Base-by-base conservation (phyloP, 2,113 vertebrate species). In the Eretmochelys imbricata region DNA sequence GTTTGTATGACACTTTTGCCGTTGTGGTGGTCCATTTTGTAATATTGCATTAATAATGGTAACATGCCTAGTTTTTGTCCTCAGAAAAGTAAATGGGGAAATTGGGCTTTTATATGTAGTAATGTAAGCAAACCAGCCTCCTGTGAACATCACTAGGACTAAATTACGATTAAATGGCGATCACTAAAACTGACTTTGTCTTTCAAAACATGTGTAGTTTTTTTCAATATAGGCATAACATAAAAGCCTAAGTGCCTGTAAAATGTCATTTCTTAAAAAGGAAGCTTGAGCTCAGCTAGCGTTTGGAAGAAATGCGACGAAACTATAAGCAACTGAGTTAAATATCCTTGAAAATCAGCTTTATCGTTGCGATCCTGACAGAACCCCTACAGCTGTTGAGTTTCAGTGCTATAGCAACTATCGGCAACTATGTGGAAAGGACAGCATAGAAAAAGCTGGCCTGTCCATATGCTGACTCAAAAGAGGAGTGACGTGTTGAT, bases 321-420 rank as follows among this genome's bases (percentile, higher is more conserved):
- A 82, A 31, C 51, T 88, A 83, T 75, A 38, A 89, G 69, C 50
- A 75, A 75, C 9, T 57, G 87, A 91, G 80, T 12, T 91, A 95
- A 95, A 62, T 50, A 92, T 85, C 83, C 49, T 72, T 84, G 91
- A 89, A 95, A 93, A 94, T 86, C 82, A 82, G 48, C 10, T 82
- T 94, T 89, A 53, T 84, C 79, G 54, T n/a, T 38, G 53, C 91
- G 91, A 2, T 80, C 80, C 82, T 85, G 82, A 22, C 12, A 78
- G 78, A 54, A 42, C 85, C 50, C 25, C 38, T 86, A 0, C 13
- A 31, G 83, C 54, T 80, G 19, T 82, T 84, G 80, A 51, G 14
- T n/a, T 82, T 78, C 38, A 53, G 90, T 92, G 88, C 91, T 14
- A 27, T 19, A 53, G 29, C 24, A 88, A 22, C 87, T 35, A 84